A percentile compares a stretch with the other conserved stretches of the same genome.
phyloP scores from a whole-genome alignment of 2,113 vertebrate species.

The Albula glossodonta region DNA sequence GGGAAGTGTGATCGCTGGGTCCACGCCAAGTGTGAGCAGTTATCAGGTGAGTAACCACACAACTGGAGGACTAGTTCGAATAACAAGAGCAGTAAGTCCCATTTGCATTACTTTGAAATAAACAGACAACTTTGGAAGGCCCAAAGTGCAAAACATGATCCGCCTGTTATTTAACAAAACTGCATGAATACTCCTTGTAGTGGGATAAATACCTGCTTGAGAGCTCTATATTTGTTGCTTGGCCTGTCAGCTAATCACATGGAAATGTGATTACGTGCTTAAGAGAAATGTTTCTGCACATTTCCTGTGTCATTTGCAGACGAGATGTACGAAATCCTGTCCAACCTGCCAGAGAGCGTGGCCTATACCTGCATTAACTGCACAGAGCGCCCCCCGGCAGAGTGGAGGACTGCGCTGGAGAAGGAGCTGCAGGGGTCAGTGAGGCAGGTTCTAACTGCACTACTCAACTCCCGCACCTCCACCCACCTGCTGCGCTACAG shows the following conservation, averaged over 20 bases:
- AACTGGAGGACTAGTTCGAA: background rate
- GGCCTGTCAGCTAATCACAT: too few relatives aligned
- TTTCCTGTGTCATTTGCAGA: constrained; percentile 67
- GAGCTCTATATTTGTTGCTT: background rate
- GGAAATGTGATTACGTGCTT: background rate
- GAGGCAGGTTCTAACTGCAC: constrained; percentile 83
- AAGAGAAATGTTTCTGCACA: too few relatives aligned
- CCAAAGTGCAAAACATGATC: too few relatives aligned
- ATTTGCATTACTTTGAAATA: too few relatives aligned
- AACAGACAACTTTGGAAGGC: too few relatives aligned
- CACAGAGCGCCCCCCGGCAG: constrained; percentile 84
- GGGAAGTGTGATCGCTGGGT: constrained; percentile 93
- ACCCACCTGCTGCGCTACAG: constrained; percentile 90
- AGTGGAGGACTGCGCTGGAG: constrained; percentile 88
- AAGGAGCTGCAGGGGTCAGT: constrained; percentile 87
- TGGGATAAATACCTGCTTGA: too few relatives aligned
- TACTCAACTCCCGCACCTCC: constrained; percentile 91
- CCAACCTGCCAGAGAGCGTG: constrained; percentile 86
- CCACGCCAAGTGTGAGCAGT: constrained; percentile 93
- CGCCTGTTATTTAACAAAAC: too few relatives aligned
- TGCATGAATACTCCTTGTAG: too few relatives aligned
- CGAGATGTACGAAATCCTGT: constrained; percentile 96
- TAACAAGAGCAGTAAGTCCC: too few relatives aligned
- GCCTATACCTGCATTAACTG: constrained; percentile 93
- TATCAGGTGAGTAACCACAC: constrained; percentile 81